Evolutionary conservation across 2,797 vertebrate species (phyloP).

Genomic region (Todus mexicanus): DNA sequence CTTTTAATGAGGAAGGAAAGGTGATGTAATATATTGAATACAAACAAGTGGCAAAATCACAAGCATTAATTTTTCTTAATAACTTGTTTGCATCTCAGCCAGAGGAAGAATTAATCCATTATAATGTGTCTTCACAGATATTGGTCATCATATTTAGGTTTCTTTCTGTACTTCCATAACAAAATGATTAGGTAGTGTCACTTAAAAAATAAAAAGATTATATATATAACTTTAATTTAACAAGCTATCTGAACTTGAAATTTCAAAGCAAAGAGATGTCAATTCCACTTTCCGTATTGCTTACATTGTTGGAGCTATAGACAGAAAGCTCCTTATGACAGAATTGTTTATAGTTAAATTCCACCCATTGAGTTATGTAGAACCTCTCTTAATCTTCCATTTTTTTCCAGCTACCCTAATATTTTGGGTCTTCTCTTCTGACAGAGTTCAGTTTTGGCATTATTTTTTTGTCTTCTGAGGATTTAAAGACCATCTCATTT

Average conservation of each 20-base stretch:
- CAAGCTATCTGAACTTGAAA: not conserved
- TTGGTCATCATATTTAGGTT: not conserved
- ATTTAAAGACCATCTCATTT: not conserved
- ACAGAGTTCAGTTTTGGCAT: not conserved
- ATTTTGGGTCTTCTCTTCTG: not conserved
- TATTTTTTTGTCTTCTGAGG: not conserved
- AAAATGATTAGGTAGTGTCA: not conserved
- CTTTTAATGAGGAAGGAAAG: not conserved
- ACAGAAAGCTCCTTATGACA: not conserved
- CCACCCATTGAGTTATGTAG: not conserved
- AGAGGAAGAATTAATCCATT: not conserved
- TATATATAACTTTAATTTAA: not conserved
- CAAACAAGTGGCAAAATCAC: not conserved
- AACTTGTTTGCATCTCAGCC: not conserved
- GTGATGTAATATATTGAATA: not conserved
- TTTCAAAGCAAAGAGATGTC: not conserved
- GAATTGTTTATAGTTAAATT: not conserved
- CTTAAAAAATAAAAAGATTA: not conserved
- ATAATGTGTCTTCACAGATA: not conserved
- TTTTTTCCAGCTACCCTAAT: not conserved
- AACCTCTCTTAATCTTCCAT: not conserved
- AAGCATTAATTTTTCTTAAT: not conserved
- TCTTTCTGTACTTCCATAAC: not conserved
- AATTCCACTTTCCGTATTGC: not conserved
- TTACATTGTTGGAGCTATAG: not conserved